These are phyloP conservation scores for Chironomus tepperi DNA, from an alignment of 1,140 invertebrate species.

Conservation along the genomic window DNA sequence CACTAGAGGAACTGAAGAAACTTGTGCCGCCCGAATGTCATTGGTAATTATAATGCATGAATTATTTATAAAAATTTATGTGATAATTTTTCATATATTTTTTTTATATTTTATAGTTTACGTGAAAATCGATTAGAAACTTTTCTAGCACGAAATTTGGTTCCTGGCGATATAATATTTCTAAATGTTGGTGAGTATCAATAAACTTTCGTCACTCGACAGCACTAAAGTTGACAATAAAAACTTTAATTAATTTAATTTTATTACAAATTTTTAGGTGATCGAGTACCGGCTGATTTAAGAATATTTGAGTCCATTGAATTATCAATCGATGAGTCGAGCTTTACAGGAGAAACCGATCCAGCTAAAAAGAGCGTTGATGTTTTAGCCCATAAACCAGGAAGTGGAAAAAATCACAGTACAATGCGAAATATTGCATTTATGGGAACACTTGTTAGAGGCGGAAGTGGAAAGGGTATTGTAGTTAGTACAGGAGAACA, in stretches of 20 bases:
- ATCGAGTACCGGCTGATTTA: constrained; percentile 93
- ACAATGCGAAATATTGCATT: constrained; percentile 91
- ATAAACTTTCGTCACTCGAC: too few relatives aligned
- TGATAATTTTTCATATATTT: constrained; percentile 26
- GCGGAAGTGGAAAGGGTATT: constrained; percentile 96
- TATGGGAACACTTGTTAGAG: constrained; percentile 95
- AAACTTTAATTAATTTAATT: too few relatives aligned
- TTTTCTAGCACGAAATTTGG: constrained; percentile 88
- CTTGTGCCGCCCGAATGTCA: constrained; percentile 86
- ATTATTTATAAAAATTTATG: too few relatives aligned
- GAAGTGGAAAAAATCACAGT: constrained; percentile 47
- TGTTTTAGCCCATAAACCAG: constrained; percentile 43
- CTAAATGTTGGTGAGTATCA: constrained; percentile 65
- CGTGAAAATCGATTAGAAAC: constrained; percentile 80
- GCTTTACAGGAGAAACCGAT: constrained; percentile 95
- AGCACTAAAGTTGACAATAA: too few relatives aligned
- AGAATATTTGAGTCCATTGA: constrained; percentile 85
- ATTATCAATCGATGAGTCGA: constrained; percentile 93
- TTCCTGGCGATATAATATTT: constrained; percentile 95
- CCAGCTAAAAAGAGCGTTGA: constrained; percentile 60
- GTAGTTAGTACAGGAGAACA: constrained; percentile 94
- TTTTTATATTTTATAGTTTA: constrained; percentile 48
- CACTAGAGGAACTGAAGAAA: constrained; percentile 97
- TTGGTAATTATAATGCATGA: constrained; percentile 48
- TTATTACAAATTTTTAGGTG: constrained; percentile 38